phyloP scores from a whole-genome alignment of 2,797 vertebrate genomes.

The Eutrigla gurnardus region DNA sequence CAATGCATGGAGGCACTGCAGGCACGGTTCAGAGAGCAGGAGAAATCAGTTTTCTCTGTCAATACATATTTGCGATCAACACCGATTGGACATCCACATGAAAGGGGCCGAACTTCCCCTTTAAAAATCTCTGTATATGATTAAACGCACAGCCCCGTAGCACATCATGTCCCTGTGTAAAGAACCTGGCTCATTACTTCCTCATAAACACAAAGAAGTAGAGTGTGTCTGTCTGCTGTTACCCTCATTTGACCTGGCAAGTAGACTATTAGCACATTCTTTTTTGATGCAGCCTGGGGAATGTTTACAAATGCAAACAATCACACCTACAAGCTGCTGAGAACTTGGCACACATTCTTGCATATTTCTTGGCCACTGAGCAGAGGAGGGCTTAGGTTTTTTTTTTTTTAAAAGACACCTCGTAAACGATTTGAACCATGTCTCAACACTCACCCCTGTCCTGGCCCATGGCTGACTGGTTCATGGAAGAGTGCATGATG shows the following conservation, averaged over 20 bases:
- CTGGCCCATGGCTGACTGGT: slow-evolving; percentile 93
- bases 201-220: slow-evolving; percentile 16
- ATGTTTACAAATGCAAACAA: slow-evolving; percentile 50
- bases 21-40: background rate
- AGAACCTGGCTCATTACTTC: slow-evolving; percentile 9
- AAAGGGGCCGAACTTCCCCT: background rate
- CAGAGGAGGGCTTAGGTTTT: background rate
- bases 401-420: background rate
- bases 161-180: slow-evolving; percentile 1
- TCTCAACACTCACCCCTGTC: slow-evolving; percentile 89
- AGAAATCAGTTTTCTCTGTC: background rate
- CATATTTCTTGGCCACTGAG: background rate
- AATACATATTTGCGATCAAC: background rate
- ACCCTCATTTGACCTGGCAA: slow-evolving; percentile 43
- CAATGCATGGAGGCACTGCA: background rate
- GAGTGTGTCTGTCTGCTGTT: slow-evolving; percentile 11
- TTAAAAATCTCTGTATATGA: background rate
- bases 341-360: slow-evolving; percentile 5
- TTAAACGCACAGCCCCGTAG: slow-evolving; percentile 10
- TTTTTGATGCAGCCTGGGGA: slow-evolving; percentile 37
- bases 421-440: background rate
- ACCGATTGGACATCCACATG: background rate
- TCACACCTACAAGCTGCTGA: slow-evolving; percentile 21
- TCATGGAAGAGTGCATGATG: slow-evolving; percentile 96
- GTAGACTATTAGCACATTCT: slow-evolving; percentile 21